Evolutionary conservation across 2,888 invertebrate genomes (phyloP), one percentile per base, ranked within the genome.

Genomic region (Nemoura dubitans): DNA sequence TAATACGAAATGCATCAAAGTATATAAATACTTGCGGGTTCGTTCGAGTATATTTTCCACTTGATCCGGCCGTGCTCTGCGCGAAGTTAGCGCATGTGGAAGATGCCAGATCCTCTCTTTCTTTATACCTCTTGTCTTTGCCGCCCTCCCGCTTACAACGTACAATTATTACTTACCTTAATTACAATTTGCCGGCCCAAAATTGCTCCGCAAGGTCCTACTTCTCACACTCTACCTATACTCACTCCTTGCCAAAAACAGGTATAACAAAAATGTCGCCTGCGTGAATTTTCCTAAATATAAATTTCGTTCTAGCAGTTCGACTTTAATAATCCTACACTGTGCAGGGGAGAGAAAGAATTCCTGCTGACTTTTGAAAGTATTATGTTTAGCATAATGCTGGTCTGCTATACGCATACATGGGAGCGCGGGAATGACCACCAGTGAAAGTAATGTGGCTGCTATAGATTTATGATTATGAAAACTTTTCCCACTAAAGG

Each of bases 1-100:
- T 59, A 59, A 59, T 59, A 59, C 59, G 59, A 59, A 59, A 59
- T 59, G 59, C 59, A 59, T 59, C 59, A 59, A 59, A 59, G 59
- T 59, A 59, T 59, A 59, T 59, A 59, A 59, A 59, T 59, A 59
- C 59, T 59, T 59, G 59, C 59, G 21, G 59, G 59, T 14, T 21
- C 59, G 59, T 1, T 3, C 3, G 36, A 10, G 59, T 21, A 21
- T 59, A 21, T 59, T 59, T 59, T 59, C 59, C 59, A 21, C 59
- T 59, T 21, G 6, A 59, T 59, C 21, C 59, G 21, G 59, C 59
- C 16, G 59, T 2, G 59, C 10, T 1, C 59, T 59, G 59, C 59
- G 21, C 59, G 21, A 10, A 59, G 6, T 21, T n/a, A n/a, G n/a
- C n/a, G n/a, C n/a, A 59, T 59, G 59, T 21, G 21, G 1, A 10